These are phyloP conservation scores for Deroptyus accipitrinus DNA, from an alignment of 2,113 vertebrate species.

Conservation along the genomic window DNA sequence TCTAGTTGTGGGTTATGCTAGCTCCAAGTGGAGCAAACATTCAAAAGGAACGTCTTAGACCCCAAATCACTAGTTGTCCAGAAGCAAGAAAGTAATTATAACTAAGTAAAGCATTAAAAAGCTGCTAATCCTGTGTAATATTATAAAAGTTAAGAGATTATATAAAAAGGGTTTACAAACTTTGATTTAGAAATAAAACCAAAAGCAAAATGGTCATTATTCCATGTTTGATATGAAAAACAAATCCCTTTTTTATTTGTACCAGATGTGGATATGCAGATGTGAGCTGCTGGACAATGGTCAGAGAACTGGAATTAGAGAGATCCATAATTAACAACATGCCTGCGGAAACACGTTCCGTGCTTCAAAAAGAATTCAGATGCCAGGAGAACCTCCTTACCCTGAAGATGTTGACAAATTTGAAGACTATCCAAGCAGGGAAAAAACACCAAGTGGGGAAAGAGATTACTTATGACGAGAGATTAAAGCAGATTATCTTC, in stretches of 20 bases:
- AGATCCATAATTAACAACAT: conserved; percentile 51
- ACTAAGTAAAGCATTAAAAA: conserved; percentile 17
- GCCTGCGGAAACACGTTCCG: conserved; percentile 29
- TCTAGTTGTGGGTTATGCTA: neutral
- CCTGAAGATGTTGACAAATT: conserved; percentile 53
- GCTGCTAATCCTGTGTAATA: conserved; percentile 51
- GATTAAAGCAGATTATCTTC: conserved; percentile 29
- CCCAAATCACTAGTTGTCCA: neutral
- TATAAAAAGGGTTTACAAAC: conserved; percentile 48
- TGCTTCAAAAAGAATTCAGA: conserved; percentile 59
- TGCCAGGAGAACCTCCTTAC: conserved; percentile 33
- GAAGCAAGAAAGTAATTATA: conserved; percentile 14
- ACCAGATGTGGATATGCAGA: conserved; percentile 63
- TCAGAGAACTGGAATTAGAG: conserved; percentile 28
- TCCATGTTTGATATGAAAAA: conserved; percentile 34
- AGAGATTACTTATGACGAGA: neutral
- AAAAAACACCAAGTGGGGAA: neutral
- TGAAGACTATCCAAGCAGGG: conserved; percentile 40
- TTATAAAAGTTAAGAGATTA: conserved; percentile 49
- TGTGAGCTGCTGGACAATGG: conserved; percentile 3
- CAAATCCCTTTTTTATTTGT: conserved; percentile 34
- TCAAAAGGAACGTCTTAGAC: conserved; percentile 4
- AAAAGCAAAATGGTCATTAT: conserved; percentile 55
- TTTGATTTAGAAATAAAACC: conserved; percentile 52
- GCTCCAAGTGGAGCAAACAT: neutral